Evolutionary conservation across 2,113 vertebrate genomes (phyloP).

Genomic region (Pholis gunnellus): DNA sequence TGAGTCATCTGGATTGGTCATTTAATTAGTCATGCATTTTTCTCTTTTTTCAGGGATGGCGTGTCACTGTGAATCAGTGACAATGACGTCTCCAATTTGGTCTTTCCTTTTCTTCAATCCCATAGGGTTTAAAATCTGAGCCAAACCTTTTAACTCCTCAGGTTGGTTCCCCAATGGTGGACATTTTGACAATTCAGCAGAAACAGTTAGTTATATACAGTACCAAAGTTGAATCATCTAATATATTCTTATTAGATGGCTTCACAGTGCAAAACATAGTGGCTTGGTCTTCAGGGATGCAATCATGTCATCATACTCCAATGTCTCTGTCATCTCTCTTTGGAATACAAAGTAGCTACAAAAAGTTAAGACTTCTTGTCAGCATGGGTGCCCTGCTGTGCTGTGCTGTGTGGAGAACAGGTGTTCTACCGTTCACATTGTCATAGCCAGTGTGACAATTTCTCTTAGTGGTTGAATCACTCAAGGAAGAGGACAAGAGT

Average conservation of each 20-base stretch:
- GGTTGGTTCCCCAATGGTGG: background rate
- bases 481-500: background rate
- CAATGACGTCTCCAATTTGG: background rate
- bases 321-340: background rate
- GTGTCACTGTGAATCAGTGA: conserved; percentile 16
- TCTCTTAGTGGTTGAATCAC: background rate
- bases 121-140: background rate
- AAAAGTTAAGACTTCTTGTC: background rate
- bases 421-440: background rate
- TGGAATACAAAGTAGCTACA: background rate
- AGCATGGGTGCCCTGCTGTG: background rate
- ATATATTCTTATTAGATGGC: background rate
- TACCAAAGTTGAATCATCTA: background rate
- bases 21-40: conserved; percentile 22
- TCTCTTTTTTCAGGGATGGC: background rate
- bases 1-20: conserved; percentile 24
- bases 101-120: background rate
- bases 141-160: background rate
- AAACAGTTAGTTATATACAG: background rate
- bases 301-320: background rate
- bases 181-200: background rate
- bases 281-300: background rate
- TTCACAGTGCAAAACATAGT: background rate
- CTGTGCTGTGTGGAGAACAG: background rate
- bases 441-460: conserved; percentile 3